Evolutionary conservation across 2,113 vertebrate species (phyloP).

Genomic region (Kobus ellipsiprymnus): DNA sequence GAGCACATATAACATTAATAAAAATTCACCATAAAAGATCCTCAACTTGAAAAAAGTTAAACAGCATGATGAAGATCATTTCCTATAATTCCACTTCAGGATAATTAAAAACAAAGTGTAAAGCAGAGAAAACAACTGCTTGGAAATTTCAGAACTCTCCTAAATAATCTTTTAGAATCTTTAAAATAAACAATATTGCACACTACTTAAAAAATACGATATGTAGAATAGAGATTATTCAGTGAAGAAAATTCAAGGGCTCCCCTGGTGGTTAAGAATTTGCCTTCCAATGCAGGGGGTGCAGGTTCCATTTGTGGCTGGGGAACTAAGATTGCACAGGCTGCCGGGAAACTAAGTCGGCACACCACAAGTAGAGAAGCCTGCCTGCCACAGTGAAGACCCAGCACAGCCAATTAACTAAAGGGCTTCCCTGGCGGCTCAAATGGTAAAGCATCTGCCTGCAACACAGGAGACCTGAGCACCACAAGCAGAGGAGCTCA

Average conservation of each 20-base stretch:
- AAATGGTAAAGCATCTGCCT: neutral
- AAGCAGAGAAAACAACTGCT: neutral
- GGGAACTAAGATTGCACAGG: neutral
- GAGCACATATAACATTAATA: neutral
- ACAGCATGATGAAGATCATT: neutral
- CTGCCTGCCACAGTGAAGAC: neutral
- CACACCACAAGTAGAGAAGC: neutral
- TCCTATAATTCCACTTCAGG: neutral
- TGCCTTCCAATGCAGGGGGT: neutral
- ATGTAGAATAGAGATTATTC: neutral
- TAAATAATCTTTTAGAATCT: neutral
- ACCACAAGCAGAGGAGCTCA: neutral
- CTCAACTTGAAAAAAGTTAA: neutral
- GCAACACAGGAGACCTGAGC: neutral
- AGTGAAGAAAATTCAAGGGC: neutral
- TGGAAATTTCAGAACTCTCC: neutral
- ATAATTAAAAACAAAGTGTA: neutral
- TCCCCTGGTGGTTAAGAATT: neutral
- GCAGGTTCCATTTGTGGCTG: neutral
- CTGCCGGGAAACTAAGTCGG: accelerated
- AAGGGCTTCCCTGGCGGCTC: neutral
- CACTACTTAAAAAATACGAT: neutral
- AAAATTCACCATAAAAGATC: neutral
- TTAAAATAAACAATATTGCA: neutral
- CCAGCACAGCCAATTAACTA: neutral